Percentiles rank a stretch among this genome's conserved stretches.
phyloP scores from a whole-genome alignment of 2,797 vertebrate genomes.

The Myripristis jacobus region DNA sequence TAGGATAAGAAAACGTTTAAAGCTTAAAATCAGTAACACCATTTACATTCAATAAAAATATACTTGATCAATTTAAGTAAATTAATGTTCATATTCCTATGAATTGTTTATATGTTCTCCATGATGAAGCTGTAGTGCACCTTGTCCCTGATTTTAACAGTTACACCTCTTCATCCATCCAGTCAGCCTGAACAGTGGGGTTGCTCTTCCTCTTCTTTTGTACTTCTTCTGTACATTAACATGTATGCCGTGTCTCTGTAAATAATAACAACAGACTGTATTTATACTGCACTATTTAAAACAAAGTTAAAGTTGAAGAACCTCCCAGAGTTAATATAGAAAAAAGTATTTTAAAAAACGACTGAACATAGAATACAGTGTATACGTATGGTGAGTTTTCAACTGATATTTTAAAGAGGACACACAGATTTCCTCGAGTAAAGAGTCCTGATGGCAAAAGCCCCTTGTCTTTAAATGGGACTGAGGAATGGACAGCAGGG shows the following conservation, averaged over 20 bases:
- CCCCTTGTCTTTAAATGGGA: constrained; percentile 47
- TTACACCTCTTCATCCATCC: background rate
- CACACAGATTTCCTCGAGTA: constrained; percentile 51
- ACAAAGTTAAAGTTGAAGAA: background rate
- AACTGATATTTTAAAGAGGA: too few species aligned
- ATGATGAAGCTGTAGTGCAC: constrained; percentile 5
- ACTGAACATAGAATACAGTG: background rate
- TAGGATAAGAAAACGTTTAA: background rate
- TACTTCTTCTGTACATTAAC: constrained; percentile 78
- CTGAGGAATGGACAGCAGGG: constrained; percentile 50
- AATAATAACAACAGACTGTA: constrained; percentile 11
- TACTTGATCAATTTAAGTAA: constrained; percentile 1
- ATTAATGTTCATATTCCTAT: background rate
- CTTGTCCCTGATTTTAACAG: background rate
- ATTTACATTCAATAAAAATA: background rate
- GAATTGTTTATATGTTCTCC: background rate
- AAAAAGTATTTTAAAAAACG: background rate
- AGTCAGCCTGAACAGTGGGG: constrained; percentile 45
- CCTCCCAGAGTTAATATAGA: background rate
- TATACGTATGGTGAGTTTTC: too few species aligned
- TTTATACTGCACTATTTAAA: background rate
- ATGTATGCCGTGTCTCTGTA: constrained; percentile 75
- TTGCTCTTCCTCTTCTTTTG: constrained; percentile 11
- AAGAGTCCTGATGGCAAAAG: constrained; percentile 35
- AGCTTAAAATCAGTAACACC: background rate